phyloP scores from a whole-genome alignment of 1,140 invertebrate species.

The Triops cancriformis region DNA sequence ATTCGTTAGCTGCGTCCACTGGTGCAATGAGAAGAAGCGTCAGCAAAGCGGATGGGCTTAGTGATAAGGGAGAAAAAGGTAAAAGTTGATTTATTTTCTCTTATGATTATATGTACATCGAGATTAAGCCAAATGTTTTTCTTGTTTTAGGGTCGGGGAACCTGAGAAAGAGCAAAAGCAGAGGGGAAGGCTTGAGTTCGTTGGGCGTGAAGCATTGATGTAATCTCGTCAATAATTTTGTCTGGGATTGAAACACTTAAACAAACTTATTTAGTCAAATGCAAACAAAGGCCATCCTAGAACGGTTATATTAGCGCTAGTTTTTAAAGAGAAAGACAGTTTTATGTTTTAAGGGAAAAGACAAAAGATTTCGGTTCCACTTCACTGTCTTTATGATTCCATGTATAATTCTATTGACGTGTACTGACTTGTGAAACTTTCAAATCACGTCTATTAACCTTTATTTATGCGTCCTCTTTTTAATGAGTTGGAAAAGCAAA shows the following conservation, averaged over 20 bases:
- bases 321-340: background rate
- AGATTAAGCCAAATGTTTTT: slow-evolving; percentile 1
- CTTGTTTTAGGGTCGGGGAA: slow-evolving; percentile 39
- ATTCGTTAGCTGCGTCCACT: background rate
- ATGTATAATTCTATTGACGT: background rate
- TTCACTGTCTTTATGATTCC: background rate
- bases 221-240: slow-evolving; percentile 22
- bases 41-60: slow-evolving; percentile 42
- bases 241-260: background rate
- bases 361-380: background rate
- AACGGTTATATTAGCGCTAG: background rate
- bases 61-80: slow-evolving; percentile 23
- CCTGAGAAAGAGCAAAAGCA: slow-evolving; percentile 53
- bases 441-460: background rate
- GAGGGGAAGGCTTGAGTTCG: slow-evolving; percentile 57
- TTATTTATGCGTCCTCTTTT: background rate
- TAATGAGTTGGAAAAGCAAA: background rate
- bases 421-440: background rate
- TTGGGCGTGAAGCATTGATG: slow-evolving; percentile 38
- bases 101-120: background rate
- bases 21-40: slow-evolving; percentile 38
- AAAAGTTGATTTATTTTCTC: slow-evolving; percentile 17
- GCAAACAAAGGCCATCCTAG: slow-evolving; percentile 5
- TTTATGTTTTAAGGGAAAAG: background rate
- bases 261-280: slow-evolving; percentile 14